Evolutionary conservation across 2,888 invertebrate species (phyloP), one percentile per base, ranked within the genome.

Genomic region (Pollenia labialis): DNA sequence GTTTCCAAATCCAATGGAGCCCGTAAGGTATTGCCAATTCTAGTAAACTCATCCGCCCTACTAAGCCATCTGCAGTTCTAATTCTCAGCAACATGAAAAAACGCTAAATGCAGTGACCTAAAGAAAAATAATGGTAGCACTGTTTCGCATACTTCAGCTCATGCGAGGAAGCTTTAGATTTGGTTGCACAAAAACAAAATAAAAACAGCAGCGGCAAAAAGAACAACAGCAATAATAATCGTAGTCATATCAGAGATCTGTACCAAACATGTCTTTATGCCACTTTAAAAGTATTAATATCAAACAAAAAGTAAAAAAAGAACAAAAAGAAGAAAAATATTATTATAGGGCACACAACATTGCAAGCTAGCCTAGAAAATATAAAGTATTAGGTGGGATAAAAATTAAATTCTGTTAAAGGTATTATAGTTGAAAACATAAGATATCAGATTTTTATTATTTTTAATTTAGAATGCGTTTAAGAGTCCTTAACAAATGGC

Each of bases 261-360:
- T 80, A 85, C 80, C 85, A 85, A 71, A 81, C 81, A 85, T 85
- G 81, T 81, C 85, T 85, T 71, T 60, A 81, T 85, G 81, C 71
- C 85, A 85, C 85, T 81, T 81, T 52, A 72, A 85, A 81, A 81
- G 85, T 81, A 85, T 85, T 85, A 85, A 81, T 81, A 71, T 71
- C 71, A 69, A 69, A 68, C 18, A 75, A 40, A 64, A 12, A 48
- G 42, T 32, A 1, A 42, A 74, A 62, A 62, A 10, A 10, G 71
- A 60, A 60, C 42, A n/a, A 18, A 52, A 52, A 56, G 18, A 79
- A 72, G n/a, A n/a, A 79, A 50, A 46, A 68, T 32, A 75, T 68
- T 44, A 52, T 75, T 79, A 10, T 52, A 18, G 18, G 71, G 48
- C 60, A 62, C 14, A 60, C 64, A 10, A 7, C 16, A 23, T 18